Conservation (phyloP, 2,113 vertebrate genomes). For the Amblyornis subalaris region DNA sequence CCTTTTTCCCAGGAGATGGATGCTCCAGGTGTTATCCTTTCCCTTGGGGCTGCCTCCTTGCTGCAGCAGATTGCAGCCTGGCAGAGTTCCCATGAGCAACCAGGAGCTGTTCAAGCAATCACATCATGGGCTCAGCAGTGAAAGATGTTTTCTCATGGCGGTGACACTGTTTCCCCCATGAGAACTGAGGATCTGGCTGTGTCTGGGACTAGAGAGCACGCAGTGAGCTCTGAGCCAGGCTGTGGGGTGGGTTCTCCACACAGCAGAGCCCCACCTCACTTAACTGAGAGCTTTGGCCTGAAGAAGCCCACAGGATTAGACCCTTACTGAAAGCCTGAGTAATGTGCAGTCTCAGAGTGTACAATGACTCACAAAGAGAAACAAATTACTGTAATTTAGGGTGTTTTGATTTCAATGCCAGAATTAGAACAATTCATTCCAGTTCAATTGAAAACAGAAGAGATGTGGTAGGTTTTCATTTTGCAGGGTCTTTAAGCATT, state of each 20-base stretch:
- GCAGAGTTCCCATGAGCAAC: background rate
- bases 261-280: background rate
- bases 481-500: constrained; percentile 3
- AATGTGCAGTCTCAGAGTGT: constrained; percentile 4
- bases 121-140: background rate
- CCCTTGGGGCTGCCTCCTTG: background rate
- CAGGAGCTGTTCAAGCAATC: background rate
- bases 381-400: constrained; percentile 60
- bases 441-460: constrained; percentile 57
- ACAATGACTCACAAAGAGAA: constrained; percentile 44
- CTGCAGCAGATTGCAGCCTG: background rate
- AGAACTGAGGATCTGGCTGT: background rate
- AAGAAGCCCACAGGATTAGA: background rate
- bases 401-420: constrained; percentile 48
- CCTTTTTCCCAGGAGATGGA: background rate
- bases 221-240: background rate
- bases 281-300: background rate
- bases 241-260: accelerated
- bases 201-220: background rate
- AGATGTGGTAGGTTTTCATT: constrained; percentile 3
- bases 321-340: background rate
- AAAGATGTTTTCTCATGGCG: background rate
- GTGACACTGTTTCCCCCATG: background rate
- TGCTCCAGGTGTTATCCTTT: background rate
- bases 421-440: constrained; percentile 61